Evolutionary conservation across 1,140 invertebrate species (phyloP).

Genomic region (Venustaconcha ellipsiformis): DNA sequence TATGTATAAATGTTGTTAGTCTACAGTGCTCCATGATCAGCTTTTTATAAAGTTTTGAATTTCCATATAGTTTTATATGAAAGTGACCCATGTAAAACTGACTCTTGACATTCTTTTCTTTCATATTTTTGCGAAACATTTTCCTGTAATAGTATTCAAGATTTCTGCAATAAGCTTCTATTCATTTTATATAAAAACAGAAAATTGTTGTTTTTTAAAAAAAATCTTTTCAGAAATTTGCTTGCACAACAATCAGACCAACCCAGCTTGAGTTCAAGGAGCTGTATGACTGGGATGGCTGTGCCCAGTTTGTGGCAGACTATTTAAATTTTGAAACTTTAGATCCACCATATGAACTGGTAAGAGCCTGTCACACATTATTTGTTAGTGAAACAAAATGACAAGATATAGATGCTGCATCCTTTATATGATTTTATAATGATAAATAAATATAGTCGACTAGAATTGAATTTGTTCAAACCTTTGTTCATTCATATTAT

Average conservation of each 20-base stretch:
- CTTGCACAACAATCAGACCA: slow-evolving; percentile 70
- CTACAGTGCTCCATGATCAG: too few relatives aligned
- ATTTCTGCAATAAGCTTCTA: not conserved
- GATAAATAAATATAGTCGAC: not conserved
- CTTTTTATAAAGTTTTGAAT: too few relatives aligned
- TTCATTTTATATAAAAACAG: not conserved
- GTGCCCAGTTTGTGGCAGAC: slow-evolving; percentile 69
- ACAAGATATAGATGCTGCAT: not conserved
- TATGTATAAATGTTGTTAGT: too few relatives aligned
- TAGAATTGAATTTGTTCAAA: not conserved
- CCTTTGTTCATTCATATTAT: not conserved
- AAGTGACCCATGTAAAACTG: too few relatives aligned
- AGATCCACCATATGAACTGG: slow-evolving; percentile 66
- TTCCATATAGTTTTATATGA: too few relatives aligned
- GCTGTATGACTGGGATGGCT: slow-evolving; percentile 69
- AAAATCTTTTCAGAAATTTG: slow-evolving; percentile 66
- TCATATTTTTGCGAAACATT: not conserved
- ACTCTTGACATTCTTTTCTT: not conserved
- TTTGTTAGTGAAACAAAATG: not conserved
- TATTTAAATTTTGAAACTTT: slow-evolving; percentile 68
- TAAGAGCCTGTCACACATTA: slow-evolving; percentile 33
- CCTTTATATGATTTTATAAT: not conserved
- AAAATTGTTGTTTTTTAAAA: slow-evolving; percentile 1
- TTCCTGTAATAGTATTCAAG: not conserved
- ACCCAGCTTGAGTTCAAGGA: slow-evolving; percentile 65